Conservation (phyloP, 2,888 invertebrate genomes). For the Leptopilina syphax region DNA sequence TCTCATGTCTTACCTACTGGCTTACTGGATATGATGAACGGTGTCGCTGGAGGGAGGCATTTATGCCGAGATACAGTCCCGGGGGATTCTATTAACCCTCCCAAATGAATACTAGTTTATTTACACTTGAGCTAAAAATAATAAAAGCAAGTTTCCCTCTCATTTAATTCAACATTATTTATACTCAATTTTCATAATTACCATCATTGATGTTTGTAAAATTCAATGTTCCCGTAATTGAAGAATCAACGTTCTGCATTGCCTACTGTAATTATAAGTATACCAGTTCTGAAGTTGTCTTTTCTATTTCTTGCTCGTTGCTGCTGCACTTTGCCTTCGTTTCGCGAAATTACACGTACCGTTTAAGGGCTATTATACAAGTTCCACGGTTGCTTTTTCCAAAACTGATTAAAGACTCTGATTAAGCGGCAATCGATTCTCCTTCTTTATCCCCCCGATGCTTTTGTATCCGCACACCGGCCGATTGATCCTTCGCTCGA, state of each 20-base stretch:
- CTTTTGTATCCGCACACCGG: conserved; percentile 24
- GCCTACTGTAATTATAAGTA: background rate
- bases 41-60: conserved; percentile 68
- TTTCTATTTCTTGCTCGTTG: background rate
- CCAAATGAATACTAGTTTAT: conserved; percentile 65
- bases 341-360: conserved; percentile 30
- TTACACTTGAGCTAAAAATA: conserved; percentile 60
- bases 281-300: background rate
- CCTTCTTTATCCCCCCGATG: conserved; percentile 15
- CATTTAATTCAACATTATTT: background rate
- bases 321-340: background rate
- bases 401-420: conserved; percentile 36
- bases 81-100: conserved; percentile 66
- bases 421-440: conserved; percentile 32
- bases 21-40: conserved; percentile 69
- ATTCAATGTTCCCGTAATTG: background rate
- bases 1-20: conserved; percentile 20
- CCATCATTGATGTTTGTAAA: background rate
- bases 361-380: conserved; percentile 39
- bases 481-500: conserved; percentile 34
- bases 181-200: conserved; percentile 7
- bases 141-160: conserved; percentile 59
- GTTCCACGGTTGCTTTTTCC: conserved; percentile 26
- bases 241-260: background rate
- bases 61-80: conserved; percentile 70